These are phyloP conservation scores for Siniperca chuatsi DNA, from an alignment of 2,113 vertebrate genomes.

Conservation along the genomic window DNA sequence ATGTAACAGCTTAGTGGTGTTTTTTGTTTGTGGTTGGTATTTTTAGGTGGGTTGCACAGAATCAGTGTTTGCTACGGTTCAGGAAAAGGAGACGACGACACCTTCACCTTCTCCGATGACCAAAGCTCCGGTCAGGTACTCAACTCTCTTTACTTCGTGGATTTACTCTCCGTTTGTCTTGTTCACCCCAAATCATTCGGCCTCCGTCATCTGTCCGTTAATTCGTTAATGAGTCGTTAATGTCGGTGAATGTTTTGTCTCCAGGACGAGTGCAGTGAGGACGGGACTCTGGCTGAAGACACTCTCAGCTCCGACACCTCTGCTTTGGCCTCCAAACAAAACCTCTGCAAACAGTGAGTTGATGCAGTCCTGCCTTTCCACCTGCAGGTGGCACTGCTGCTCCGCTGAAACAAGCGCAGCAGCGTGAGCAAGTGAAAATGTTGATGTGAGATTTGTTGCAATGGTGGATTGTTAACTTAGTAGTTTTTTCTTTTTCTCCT, in stretches of 20 bases:
- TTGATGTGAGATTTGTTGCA: no score
- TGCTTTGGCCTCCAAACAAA: constrained; percentile 86
- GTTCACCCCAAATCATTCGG: no score
- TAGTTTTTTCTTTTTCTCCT: constrained; percentile 14
- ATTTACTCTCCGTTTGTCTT: neutral
- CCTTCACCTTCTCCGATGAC: constrained; percentile 93
- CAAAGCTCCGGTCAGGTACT: constrained; percentile 93
- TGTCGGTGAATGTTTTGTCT: neutral
- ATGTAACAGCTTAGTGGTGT: neutral
- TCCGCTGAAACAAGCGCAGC: neutral
- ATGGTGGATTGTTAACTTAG: neutral
- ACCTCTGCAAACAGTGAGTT: constrained; percentile 94
- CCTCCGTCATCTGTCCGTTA: rapidly evolving
- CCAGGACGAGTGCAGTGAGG: constrained; percentile 96
- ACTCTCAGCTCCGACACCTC: constrained; percentile 84
- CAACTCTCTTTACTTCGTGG: rapidly evolving
- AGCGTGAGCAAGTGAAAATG: neutral
- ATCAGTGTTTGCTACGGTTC: constrained; percentile 91
- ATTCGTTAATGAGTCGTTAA: no score
- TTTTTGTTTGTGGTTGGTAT: neutral
- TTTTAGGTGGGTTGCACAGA: constrained; percentile 91
- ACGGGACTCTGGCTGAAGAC: constrained; percentile 90
- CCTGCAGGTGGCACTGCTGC: constrained; percentile 46
- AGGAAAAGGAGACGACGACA: constrained; percentile 85
- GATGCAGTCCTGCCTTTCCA: neutral